Conservation (phyloP, 1,140 invertebrate genomes). For the Drosophila pruinosa region DNA sequence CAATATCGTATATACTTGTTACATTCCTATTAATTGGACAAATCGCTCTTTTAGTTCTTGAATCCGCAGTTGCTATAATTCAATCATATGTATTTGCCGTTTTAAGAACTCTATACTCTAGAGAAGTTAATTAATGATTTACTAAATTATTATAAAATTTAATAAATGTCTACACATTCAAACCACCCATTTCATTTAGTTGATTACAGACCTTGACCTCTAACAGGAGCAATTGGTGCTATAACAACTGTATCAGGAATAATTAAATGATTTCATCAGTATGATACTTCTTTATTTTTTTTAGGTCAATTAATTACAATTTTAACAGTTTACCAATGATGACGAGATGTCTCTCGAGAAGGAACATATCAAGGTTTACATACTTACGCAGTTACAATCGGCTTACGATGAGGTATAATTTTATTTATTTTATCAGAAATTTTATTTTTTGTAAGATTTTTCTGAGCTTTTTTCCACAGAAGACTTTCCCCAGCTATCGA, state of each 20-base stretch:
- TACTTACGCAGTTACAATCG: too few relatives aligned
- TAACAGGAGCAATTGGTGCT: slow-evolving; percentile 47
- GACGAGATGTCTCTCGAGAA: too few relatives aligned
- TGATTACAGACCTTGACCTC: slow-evolving; percentile 83
- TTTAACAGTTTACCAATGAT: too few relatives aligned
- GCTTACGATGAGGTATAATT: too few relatives aligned
- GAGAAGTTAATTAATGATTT: slow-evolving; percentile 84
- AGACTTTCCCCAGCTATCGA: slow-evolving; percentile 85
- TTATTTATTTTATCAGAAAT: too few relatives aligned
- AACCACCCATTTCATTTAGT: slow-evolving; percentile 85
- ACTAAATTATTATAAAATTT: too few relatives aligned
- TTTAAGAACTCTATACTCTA: slow-evolving; percentile 84
- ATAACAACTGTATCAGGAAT: slow-evolving; percentile 51
- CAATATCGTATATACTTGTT: too few relatives aligned
- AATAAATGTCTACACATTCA: slow-evolving; percentile 80
- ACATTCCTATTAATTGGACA: too few relatives aligned
- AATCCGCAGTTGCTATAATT: slow-evolving; percentile 84
- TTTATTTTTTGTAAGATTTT: too few relatives aligned
- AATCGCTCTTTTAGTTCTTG: slow-evolving; percentile 84
- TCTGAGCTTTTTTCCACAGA: slow-evolving; percentile 87
- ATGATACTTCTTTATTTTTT: too few relatives aligned
- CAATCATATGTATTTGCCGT: slow-evolving; percentile 85
- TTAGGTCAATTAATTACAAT: too few relatives aligned
- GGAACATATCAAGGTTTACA: too few relatives aligned
- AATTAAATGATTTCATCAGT: slow-evolving; percentile 83